Percentiles rank a stretch among this genome's conserved stretches.
These are phyloP conservation scores for Acanthosepion pharaonis DNA, from an alignment of 2,888 invertebrate species.

Conservation along the genomic window DNA sequence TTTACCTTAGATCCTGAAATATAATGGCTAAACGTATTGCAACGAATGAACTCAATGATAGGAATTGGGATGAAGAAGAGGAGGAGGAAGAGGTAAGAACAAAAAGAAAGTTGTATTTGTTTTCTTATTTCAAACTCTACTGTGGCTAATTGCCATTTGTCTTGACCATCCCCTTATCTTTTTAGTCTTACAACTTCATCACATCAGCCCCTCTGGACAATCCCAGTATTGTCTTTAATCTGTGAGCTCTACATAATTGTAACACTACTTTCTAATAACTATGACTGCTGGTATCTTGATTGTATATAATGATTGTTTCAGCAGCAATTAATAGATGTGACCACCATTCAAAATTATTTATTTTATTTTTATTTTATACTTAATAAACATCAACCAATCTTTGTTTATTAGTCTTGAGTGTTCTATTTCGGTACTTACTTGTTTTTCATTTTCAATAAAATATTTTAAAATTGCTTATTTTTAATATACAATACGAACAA, in stretches of 20 bases:
- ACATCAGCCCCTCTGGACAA: neutral
- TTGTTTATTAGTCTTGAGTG: too few relatives aligned
- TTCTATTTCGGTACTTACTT: too few relatives aligned
- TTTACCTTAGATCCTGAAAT: neutral
- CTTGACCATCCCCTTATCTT: neutral
- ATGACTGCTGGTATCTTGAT: neutral
- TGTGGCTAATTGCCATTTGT: neutral
- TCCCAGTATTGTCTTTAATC: neutral
- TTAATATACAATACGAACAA: too few relatives aligned
- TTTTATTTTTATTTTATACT: too few relatives aligned
- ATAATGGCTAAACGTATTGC: constrained; percentile 72
- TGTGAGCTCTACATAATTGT: neutral
- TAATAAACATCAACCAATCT: too few relatives aligned
- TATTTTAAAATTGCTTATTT: too few relatives aligned
- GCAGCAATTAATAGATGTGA: too few relatives aligned
- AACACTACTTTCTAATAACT: neutral
- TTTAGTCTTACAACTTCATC: neutral
- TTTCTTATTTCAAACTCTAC: neutral
- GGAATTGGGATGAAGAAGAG: constrained; percentile 75
- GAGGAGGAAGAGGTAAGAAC: constrained; percentile 71
- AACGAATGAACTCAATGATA: constrained; percentile 68
- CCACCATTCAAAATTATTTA: too few relatives aligned
- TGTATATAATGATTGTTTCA: too few relatives aligned
- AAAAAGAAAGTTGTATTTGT: neutral
- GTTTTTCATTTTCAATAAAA: too few relatives aligned